A percentile compares a stretch with the other conserved stretches of the same genome.
Evolutionary conservation across 2,797 vertebrate species (phyloP).

Genomic region (Taeniopygia guttata): DNA sequence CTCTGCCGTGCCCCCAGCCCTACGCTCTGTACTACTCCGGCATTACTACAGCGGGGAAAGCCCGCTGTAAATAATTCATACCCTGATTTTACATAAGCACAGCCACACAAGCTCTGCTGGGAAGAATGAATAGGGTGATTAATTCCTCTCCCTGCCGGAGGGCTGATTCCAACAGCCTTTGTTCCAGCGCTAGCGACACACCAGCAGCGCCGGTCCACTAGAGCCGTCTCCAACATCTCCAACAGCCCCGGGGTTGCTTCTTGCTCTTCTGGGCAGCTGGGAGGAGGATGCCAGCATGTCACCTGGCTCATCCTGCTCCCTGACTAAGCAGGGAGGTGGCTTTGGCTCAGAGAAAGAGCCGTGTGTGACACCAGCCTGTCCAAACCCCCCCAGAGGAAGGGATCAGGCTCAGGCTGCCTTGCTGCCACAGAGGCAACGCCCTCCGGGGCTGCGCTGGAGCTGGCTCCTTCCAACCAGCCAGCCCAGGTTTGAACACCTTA

Average conservation of each 20-base stretch:
- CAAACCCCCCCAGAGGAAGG: not conserved
- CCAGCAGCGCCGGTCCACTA: not conserved
- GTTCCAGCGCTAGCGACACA: not conserved
- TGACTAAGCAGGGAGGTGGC: not conserved
- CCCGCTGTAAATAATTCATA: slow-evolving; percentile 53
- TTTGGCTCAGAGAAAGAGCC: not conserved
- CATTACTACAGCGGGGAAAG: not conserved
- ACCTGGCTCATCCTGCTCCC: not conserved
- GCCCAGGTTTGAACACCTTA: not conserved
- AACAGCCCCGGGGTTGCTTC: not conserved
- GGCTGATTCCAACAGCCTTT: slow-evolving; percentile 40
- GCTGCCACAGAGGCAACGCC: not conserved
- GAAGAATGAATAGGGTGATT: slow-evolving; percentile 34
- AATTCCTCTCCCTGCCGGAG: slow-evolving; percentile 3
- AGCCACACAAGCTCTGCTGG: not conserved
- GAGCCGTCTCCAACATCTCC: not conserved
- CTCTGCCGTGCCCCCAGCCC: not conserved
- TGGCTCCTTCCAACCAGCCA: not conserved
- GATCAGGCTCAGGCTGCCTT: not conserved
- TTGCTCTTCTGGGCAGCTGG: not conserved
- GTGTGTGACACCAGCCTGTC: not conserved
- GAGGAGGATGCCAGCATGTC: not conserved
- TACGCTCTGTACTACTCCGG: fast-evolving
- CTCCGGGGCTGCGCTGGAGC: not conserved
- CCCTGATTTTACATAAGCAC: not conserved